A percentile compares a stretch with the other conserved stretches of the same genome.
Conservation (phyloP, 2,113 vertebrate species). For the Camelus dromedarius region DNA sequence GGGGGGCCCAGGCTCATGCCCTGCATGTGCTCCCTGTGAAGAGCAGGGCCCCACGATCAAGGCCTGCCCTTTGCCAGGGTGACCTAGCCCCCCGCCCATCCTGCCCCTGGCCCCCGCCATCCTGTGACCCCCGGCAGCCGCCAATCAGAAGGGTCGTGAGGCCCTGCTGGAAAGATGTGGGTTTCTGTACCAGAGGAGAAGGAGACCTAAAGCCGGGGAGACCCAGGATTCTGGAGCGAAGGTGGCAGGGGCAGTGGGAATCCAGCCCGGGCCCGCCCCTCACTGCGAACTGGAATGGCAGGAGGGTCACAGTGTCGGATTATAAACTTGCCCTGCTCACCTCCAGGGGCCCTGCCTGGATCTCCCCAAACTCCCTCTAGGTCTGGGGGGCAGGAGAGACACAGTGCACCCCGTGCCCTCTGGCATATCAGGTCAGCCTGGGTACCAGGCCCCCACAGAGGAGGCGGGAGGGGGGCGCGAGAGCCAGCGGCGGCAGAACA, state of each 20-base stretch:
- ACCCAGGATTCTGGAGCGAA: too few species aligned
- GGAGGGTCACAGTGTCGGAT: rapidly evolving
- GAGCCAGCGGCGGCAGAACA: background rate
- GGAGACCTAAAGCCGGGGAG: background rate
- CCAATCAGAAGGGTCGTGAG: background rate
- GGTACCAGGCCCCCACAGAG: rapidly evolving
- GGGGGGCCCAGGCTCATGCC: background rate
- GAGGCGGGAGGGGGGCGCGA: background rate
- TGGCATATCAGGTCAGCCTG: rapidly evolving
- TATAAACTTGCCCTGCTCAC: background rate
- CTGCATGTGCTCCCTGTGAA: rapidly evolving
- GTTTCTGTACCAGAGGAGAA: background rate
- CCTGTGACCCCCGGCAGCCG: too few species aligned
- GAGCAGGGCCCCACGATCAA: background rate
- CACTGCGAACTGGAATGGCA: background rate
- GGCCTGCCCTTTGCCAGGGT: background rate
- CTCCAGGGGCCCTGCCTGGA: background rate
- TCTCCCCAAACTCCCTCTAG: background rate
- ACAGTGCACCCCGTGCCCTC: rapidly evolving
- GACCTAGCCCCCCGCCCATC: background rate
- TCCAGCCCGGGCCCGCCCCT: background rate
- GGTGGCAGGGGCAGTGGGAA: rapidly evolving
- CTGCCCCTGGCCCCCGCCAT: too few species aligned
- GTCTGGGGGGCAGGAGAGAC: background rate
- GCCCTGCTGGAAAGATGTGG: background rate